Evolutionary conservation across 2,113 vertebrate genomes (phyloP), one percentile per base, ranked within the genome.

Genomic region (Orycteropus afer): DNA sequence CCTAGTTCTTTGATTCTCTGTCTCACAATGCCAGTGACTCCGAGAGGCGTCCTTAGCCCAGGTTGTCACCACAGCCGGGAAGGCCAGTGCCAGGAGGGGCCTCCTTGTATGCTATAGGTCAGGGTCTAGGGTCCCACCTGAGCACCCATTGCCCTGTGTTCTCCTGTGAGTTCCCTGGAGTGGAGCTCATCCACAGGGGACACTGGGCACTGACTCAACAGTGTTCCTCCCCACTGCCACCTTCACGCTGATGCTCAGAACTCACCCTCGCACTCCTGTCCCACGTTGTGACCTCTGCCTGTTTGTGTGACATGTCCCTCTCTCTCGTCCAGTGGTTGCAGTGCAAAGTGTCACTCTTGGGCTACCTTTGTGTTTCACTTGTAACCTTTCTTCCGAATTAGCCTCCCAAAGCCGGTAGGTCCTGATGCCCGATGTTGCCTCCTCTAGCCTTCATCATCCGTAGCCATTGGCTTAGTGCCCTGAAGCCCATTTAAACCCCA

Each of bases 381-480:
- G 97, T 96, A 88, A 93, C 83, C 92, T 97, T 93, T 65, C 95
- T 95, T 27, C 8, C 76, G 40, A 25, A 32, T 45, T 95, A 97
- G 95, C 97, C 98, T 98, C 95, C 96, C 97, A 95, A 96, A 97
- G 97, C 47, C 65, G 15, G 40, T 67, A 59, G 71, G 57, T 74
- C 57, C 49, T 67, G 4, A 3, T 29, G 32, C 20, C 15, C 20
- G 5, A 51, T 4, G 1, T 47, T 40, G 6, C 27, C 65, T 49
- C 27, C 25, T n/a, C 18, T 10, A n/a, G 12, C 12, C 18, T 40
- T 22, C 22, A 86, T n/a, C 65, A 55, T 29, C 3, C 10, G 8
- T 40, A 37, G 5, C 37, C 4, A 3, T 5, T 49, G 14, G 4
- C 57, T 49, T 34, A 9, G 14, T 40, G 5, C 23, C 10, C 22